Conservation (phyloP, 1,140 invertebrate genomes). For the Megalopta genalis region DNA sequence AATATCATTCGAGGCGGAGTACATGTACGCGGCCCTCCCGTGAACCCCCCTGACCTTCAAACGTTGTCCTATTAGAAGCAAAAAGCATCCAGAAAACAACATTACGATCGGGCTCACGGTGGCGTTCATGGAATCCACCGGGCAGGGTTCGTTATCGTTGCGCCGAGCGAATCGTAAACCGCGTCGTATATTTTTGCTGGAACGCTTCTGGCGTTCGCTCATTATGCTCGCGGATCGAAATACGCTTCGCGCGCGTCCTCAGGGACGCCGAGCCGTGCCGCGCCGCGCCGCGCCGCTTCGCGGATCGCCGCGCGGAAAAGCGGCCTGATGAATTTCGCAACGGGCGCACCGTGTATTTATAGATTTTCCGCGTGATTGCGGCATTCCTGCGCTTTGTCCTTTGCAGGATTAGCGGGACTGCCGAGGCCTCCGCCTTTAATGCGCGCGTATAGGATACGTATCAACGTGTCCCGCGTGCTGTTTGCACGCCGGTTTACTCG, state of each 20-base stretch:
- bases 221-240: not conserved
- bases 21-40: not conserved
- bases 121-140: not conserved
- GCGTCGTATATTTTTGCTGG: slow-evolving; percentile 1
- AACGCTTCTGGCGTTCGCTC: not conserved
- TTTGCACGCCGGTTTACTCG: not conserved
- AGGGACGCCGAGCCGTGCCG: no score
- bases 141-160: not conserved
- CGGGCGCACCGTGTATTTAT: not conserved
- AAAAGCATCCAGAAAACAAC: not conserved
- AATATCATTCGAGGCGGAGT: no score
- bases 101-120: not conserved
- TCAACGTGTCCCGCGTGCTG: not conserved
- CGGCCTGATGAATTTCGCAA: not conserved
- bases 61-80: not conserved
- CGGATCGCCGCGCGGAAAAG: no score
- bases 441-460: not conserved
- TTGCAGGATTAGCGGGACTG: not conserved
- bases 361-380: not conserved
- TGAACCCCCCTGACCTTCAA: not conserved
- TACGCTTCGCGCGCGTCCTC: not conserved
- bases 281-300: no score
- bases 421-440: not conserved
- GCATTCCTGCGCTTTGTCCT: slow-evolving; percentile 1
- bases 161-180: not conserved